Conservation (phyloP, 2,888 invertebrate species). For the Myopa tessellatipennis region DNA sequence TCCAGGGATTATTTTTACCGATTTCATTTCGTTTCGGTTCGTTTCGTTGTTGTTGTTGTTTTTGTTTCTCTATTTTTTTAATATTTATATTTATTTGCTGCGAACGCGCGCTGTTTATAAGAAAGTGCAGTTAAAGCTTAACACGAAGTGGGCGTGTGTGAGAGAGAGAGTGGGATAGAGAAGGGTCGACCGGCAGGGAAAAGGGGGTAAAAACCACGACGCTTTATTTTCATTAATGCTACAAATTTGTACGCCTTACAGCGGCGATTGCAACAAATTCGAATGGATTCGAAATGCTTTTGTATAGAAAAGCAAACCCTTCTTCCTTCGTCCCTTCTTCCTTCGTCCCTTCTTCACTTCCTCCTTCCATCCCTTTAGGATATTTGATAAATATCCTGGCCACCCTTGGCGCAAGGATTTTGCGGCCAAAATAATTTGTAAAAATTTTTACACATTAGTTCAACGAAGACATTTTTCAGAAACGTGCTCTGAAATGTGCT, state of each 20-base stretch:
- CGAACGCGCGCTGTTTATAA: too few species aligned
- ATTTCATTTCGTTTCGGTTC: too few species aligned
- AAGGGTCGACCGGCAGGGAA: neutral
- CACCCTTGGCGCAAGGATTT: constrained; percentile 31
- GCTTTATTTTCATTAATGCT: constrained; percentile 40
- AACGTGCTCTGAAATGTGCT: neutral
- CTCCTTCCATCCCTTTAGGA: constrained; percentile 26
- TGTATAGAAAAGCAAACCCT: constrained; percentile 6
- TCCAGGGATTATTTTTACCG: too few species aligned
- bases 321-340: neutral
- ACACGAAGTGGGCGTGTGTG: too few species aligned
- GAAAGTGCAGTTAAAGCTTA: too few species aligned
- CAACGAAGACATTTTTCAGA: constrained; percentile 27
- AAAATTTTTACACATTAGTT: constrained; percentile 37
- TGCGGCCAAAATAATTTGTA: constrained; percentile 42
- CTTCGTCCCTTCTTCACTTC: neutral
- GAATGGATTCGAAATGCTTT: constrained; percentile 26
- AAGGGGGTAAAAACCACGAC: constrained; percentile 30
- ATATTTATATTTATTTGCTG: too few species aligned
- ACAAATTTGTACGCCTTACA: neutral
- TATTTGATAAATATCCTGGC: neutral
- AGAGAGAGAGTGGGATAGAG: too few species aligned
- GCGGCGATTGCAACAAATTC: constrained; percentile 20
- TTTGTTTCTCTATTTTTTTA: too few species aligned
- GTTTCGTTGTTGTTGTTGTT: too few species aligned